Percentiles rank a stretch among this genome's conserved stretches.
phyloP scores from a whole-genome alignment of 2,113 vertebrate species.

The Myanophis thanlyinensis region DNA sequence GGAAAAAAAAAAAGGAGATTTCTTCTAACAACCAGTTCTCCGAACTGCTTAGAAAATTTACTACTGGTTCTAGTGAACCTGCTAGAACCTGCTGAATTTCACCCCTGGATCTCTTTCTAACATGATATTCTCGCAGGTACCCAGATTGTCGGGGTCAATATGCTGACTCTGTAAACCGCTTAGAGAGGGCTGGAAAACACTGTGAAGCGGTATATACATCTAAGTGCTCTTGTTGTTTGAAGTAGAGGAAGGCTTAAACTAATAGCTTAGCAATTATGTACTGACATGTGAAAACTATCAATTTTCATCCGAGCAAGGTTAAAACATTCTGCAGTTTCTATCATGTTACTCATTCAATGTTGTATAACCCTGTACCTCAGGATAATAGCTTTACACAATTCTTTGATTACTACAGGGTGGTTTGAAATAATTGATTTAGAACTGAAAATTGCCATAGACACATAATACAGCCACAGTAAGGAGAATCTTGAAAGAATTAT shows the following conservation, averaged over 20 bases:
- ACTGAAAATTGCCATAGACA: neutral
- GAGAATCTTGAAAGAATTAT: neutral
- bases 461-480: neutral
- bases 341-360: neutral
- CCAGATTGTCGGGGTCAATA: too few species aligned
- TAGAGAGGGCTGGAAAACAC: too few species aligned
- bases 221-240: too few species aligned
- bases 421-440: neutral
- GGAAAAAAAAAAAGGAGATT: too few species aligned
- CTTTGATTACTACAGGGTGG: neutral
- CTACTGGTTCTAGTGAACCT: too few species aligned
- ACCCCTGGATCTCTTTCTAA: too few species aligned
- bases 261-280: neutral
- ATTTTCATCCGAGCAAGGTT: neutral
- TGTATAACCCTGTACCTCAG: neutral
- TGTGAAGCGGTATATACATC: too few species aligned
- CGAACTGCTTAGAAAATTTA: too few species aligned
- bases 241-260: neutral
- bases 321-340: neutral
- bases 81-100: too few species aligned
- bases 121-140: too few species aligned
- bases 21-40: too few species aligned
- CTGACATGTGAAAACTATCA: neutral
- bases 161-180: too few species aligned
- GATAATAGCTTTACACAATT: neutral